phyloP scores from a whole-genome alignment of 1,140 invertebrate genomes.

The Colletes gigas region DNA sequence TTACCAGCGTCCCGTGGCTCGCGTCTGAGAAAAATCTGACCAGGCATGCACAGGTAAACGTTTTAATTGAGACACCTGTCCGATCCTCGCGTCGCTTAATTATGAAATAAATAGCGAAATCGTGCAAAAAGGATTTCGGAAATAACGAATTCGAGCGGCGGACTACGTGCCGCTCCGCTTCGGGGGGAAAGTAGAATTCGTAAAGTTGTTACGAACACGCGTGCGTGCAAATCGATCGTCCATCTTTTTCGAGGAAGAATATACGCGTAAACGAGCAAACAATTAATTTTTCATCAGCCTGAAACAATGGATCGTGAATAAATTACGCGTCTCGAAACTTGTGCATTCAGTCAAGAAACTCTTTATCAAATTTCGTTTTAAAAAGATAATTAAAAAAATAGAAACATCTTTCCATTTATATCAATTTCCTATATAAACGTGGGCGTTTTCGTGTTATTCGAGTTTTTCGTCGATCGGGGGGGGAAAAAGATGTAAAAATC shows the following conservation, averaged over 20 bases:
- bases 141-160: background rate
- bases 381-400: too few relatives aligned
- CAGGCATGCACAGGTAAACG: background rate
- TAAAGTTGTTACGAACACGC: background rate
- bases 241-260: background rate
- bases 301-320: too few relatives aligned
- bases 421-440: too few relatives aligned
- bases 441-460: too few relatives aligned
- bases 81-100: background rate
- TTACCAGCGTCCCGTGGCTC: background rate
- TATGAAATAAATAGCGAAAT: background rate
- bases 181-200: background rate
- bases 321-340: too few relatives aligned
- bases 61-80: background rate
- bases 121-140: slow-evolving; percentile 5
- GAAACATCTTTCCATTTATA: too few relatives aligned
- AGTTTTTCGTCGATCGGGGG: too few relatives aligned
- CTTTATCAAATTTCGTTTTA: too few relatives aligned
- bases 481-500: too few relatives aligned
- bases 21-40: background rate
- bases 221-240: background rate
- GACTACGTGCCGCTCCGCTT: background rate
- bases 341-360: too few relatives aligned
- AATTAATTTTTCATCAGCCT: too few relatives aligned
- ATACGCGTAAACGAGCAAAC: too few relatives aligned